Percentiles rank a stretch among this genome's conserved stretches.
phyloP scores from a whole-genome alignment of 2,888 invertebrate species.

The Frankliniella intonsa region DNA sequence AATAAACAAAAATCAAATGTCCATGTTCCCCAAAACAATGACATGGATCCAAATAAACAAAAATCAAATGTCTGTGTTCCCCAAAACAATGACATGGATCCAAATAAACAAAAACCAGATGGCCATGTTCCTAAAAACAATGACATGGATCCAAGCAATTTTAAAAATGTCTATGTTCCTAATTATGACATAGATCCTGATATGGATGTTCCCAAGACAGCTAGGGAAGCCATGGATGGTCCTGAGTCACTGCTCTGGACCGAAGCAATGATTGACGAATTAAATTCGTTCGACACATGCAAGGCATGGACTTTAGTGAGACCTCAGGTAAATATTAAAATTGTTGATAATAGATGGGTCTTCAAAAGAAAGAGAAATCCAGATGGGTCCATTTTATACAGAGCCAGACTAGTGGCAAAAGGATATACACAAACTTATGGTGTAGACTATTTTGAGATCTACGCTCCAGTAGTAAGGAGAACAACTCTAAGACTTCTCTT shows the following conservation, averaged over 20 bases:
- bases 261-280: slow-evolving; percentile 37
- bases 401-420: slow-evolving; percentile 39
- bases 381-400: slow-evolving; percentile 37
- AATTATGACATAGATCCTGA: too few relatives aligned
- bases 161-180: too few relatives aligned
- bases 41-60: too few relatives aligned
- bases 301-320: slow-evolving; percentile 36
- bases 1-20: too few relatives aligned
- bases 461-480: slow-evolving; percentile 40
- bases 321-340: slow-evolving; percentile 34
- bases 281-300: slow-evolving; percentile 34
- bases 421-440: slow-evolving; percentile 39
- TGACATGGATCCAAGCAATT: too few relatives aligned
- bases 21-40: too few relatives aligned
- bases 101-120: too few relatives aligned
- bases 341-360: slow-evolving; percentile 37
- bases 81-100: too few relatives aligned
- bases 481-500: slow-evolving; percentile 38
- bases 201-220: too few relatives aligned
- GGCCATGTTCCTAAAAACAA: too few relatives aligned
- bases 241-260: slow-evolving; percentile 34
- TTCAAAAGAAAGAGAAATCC: slow-evolving; percentile 38
- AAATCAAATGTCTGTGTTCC: too few relatives aligned
- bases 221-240: not conserved
- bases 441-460: slow-evolving; percentile 40